Evolutionary conservation across 1,140 invertebrate species (phyloP).

Genomic region (Bombyx mori): ASM3026992v2 NC_085128.1:10910001-10910500

Average conservation of each 20-base stretch:
- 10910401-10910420: slow-evolving; percentile 37
- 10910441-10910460: slow-evolving; percentile 28
- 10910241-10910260: slow-evolving; percentile 53
- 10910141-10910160: slow-evolving; percentile 66
- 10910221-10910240: slow-evolving; percentile 63
- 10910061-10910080: slow-evolving; percentile 63
- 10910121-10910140: slow-evolving; percentile 37
- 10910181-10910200: slow-evolving; percentile 57
- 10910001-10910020: slow-evolving; percentile 69
- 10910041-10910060: slow-evolving; percentile 59
- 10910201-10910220: slow-evolving; percentile 67
- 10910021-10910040: slow-evolving; percentile 50
- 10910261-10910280: slow-evolving; percentile 63
- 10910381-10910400: slow-evolving; percentile 48
- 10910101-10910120: slow-evolving; percentile 25
- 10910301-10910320: slow-evolving; percentile 63
- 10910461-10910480: too few species aligned
- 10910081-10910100: slow-evolving; percentile 24
- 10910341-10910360: slow-evolving; percentile 68
- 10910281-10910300: slow-evolving; percentile 65
- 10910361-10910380: slow-evolving; percentile 64
- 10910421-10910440: slow-evolving; percentile 64
- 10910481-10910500: too few species aligned
- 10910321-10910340: slow-evolving; percentile 62
- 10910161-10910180: slow-evolving; percentile 47